phyloP scores from a whole-genome alignment of 2,888 invertebrate genomes.

The Reticulitermes lucifugus region DNA sequence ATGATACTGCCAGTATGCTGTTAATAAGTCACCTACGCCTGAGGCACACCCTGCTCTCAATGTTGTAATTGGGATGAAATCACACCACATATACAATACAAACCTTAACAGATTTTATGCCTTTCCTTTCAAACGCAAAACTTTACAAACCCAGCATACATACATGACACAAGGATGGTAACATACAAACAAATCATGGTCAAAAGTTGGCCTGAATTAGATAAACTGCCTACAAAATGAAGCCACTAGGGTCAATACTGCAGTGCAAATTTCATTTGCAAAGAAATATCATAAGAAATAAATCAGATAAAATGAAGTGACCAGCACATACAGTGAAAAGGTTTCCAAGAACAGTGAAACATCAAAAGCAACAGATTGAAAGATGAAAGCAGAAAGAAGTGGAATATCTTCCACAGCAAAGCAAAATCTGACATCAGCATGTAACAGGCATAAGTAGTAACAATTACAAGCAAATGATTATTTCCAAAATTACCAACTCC shows the following conservation, averaged over 20 bases:
- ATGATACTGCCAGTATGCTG: no score
- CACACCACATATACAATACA: no score
- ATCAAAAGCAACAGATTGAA: not conserved
- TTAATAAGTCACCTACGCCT: no score
- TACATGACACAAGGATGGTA: no score
- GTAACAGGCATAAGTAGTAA: not conserved
- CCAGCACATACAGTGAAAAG: not conserved
- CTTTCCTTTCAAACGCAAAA: no score
- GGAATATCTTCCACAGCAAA: slow-evolving; percentile 2
- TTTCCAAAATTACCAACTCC: no score
- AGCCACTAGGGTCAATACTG: not conserved
- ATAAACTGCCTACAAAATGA: not conserved
- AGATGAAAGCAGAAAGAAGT: not conserved
- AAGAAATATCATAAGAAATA: not conserved
- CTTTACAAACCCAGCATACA: no score
- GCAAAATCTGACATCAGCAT: not conserved
- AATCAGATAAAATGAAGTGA: not conserved
- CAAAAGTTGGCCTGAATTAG: slow-evolving; percentile 1
- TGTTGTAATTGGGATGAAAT: no score
- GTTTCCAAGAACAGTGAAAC: not conserved
- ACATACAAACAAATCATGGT: not conserved
- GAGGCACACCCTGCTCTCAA: no score
- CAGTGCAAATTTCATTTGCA: not conserved
- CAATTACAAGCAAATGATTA: no score
- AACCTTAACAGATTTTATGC: no score